phyloP scores from a whole-genome alignment of 2,888 invertebrate genomes.

The Corbicula japonica region DNA sequence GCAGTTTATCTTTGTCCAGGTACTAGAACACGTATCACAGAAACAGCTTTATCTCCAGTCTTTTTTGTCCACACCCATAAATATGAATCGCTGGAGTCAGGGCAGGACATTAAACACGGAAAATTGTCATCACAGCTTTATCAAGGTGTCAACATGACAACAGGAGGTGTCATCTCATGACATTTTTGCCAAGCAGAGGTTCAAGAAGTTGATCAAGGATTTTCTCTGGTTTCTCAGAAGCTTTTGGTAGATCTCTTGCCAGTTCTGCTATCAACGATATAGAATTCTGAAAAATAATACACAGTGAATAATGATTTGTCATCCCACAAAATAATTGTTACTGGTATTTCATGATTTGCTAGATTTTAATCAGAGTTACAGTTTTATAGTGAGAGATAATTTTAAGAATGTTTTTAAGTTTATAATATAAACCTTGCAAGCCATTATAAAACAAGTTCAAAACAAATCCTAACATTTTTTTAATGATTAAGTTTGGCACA shows the following conservation, averaged over 20 bases:
- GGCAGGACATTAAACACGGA: background rate
- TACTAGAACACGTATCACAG: background rate
- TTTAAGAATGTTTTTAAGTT: background rate
- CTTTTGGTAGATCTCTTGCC: conserved; percentile 67
- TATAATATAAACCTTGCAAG: background rate
- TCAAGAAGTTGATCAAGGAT: conserved; percentile 66
- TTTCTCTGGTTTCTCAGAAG: conserved; percentile 66
- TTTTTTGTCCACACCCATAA: background rate
- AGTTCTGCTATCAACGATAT: conserved; percentile 73
- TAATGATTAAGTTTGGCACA: no score
- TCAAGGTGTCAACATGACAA: background rate
- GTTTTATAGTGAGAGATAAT: no score
- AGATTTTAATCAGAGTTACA: background rate
- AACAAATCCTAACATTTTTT: background rate
- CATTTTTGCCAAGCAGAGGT: conserved; percentile 63
- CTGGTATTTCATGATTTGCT: background rate
- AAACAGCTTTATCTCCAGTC: background rate
- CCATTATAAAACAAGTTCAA: background rate
- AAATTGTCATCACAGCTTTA: background rate
- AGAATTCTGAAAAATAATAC: conserved; percentile 64
- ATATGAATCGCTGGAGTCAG: background rate
- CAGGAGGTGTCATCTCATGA: conserved; percentile 58
- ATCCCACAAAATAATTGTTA: background rate
- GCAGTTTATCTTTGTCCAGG: no score
- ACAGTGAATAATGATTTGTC: background rate